Conservation (phyloP, 2,797 vertebrate genomes). For the Avahi laniger region DNA sequence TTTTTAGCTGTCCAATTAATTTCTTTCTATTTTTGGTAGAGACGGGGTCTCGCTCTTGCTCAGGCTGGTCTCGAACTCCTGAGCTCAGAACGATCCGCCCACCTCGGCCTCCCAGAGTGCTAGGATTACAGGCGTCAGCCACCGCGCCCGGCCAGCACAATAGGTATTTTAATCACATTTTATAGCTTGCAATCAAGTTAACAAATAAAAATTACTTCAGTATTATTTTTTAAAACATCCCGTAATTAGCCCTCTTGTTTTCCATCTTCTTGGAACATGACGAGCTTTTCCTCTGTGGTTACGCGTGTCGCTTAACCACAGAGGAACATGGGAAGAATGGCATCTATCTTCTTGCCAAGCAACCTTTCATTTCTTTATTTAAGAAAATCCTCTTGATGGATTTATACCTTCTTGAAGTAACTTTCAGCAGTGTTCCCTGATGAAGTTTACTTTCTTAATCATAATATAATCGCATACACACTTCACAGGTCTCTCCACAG, state of each 20-base stretch:
- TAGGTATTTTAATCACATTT: constrained; percentile 69
- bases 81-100: too few species aligned
- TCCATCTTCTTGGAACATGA: constrained; percentile 11
- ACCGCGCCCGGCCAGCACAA: too few species aligned
- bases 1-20: too few species aligned
- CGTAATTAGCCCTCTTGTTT: constrained; percentile 64
- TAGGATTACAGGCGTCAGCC: too few species aligned
- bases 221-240: constrained; percentile 52
- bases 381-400: background rate
- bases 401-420: background rate
- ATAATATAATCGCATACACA: background rate
- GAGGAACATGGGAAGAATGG: background rate
- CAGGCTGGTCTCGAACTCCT: too few species aligned
- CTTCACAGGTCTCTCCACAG: background rate
- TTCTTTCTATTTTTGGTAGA: too few species aligned
- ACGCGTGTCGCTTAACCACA: background rate
- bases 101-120: too few species aligned
- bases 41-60: too few species aligned
- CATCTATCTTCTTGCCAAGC: background rate
- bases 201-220: constrained; percentile 59
- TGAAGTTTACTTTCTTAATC: background rate
- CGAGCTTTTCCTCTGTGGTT: background rate
- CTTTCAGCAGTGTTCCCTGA: background rate
- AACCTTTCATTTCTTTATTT: constrained; percentile 19
- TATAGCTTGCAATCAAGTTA: constrained; percentile 67